Percentiles rank a stretch among this genome's conserved stretches.
Evolutionary conservation across 23 tunicate species (phyloP).

Genomic region (Ascidia mentula): DNA sequence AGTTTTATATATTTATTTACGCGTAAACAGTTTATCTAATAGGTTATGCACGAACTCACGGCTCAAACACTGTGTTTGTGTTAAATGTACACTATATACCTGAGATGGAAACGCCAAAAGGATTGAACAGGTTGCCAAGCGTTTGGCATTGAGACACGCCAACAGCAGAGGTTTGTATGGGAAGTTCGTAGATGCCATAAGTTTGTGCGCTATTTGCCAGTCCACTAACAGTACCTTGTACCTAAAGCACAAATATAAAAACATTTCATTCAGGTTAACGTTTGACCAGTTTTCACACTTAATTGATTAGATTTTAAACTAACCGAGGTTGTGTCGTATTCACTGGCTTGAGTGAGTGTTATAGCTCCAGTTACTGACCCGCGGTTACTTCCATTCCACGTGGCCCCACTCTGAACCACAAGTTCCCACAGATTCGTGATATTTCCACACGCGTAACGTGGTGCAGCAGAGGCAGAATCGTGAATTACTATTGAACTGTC

Average conservation of each 20-base stretch:
- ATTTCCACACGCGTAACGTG: constrained; percentile 81
- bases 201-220: neutral
- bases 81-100: too few species aligned
- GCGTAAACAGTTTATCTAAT: too few species aligned
- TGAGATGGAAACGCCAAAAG: neutral
- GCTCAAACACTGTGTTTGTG: too few species aligned
- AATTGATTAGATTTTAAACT: neutral
- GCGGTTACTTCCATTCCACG: constrained; percentile 43
- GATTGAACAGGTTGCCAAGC: neutral
- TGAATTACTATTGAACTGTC: constrained; percentile 70
- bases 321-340: constrained; percentile 51
- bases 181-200: neutral
- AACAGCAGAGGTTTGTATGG: neutral
- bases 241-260: neutral
- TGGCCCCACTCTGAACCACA: constrained; percentile 4
- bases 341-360: constrained; percentile 44
- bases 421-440: constrained; percentile 49
- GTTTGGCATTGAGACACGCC: neutral
- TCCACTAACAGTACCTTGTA: neutral
- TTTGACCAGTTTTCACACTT: too few species aligned
- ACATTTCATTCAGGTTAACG: too few species aligned
- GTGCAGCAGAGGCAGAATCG: constrained; percentile 32
- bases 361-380: constrained; percentile 54
- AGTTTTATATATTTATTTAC: too few species aligned
- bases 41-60: too few species aligned